Base-by-base conservation (phyloP, 2,888 invertebrate genomes). In the Dioctria rufipes region DNA sequence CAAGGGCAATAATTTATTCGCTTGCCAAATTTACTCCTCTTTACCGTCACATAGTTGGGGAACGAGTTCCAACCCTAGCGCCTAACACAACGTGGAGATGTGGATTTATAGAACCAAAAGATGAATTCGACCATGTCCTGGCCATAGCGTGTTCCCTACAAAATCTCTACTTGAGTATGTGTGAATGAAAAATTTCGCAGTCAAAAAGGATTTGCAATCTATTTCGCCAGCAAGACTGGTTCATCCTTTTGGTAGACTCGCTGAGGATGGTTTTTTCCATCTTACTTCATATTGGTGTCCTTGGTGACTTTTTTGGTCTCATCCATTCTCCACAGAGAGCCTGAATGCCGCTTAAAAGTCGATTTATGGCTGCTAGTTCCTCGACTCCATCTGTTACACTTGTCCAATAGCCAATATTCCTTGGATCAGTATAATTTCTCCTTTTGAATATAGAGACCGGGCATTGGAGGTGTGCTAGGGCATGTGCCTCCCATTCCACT, bases 161-260 rank as follows among this genome's bases (percentile, higher is more conserved):
- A 42, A 42, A 13, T 8, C 46, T 5, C 77, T 63, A 25, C 39
- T 61, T 42, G 37, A 46, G 63, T 42, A 66, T 58, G 66, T 58
- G 67, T 67, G 79, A 79, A 79, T 79, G 79, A 79, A 67, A 79
- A 79, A 79, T 79, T 79, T 67, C 66, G 8, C 79, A 79, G 67
- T 79, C 79, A 79, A 79, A 79, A 66, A 79, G 79, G 67, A 67
- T 79, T 79, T 79, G 54, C 79, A 79, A 79, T 79, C 67, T 79
- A 79, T 79, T 79, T 66, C 54, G 49, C 77, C 13, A 25, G 77
- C 39, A 67, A 58, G 79, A 79, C 67, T 79, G 60, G 67, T 79
- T 79, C 54, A 79, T 79, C 79, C 67, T 60, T 67, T 42, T 77
- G 77, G 77, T 63, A 77, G 77, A 77, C 61, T 77, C 63, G 63